Percentiles rank a stretch among this genome's conserved stretches.
phyloP scores from a whole-genome alignment of 2,888 invertebrate genomes.

The Ophraella communa region DNA sequence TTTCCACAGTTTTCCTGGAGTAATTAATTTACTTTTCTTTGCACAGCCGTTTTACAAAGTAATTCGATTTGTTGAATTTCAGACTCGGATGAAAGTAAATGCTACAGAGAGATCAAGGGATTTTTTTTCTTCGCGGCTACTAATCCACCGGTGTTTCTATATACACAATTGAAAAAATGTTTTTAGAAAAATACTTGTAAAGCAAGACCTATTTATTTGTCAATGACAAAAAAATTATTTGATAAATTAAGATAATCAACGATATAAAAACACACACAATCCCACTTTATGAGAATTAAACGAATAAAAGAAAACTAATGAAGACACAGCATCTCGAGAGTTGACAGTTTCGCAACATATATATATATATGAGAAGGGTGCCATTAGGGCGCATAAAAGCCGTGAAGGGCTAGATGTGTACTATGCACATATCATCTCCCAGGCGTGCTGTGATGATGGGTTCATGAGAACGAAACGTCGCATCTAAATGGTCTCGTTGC shows the following conservation, averaged over 20 bases:
- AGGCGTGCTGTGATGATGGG: constrained; percentile 33
- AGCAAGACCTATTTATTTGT: no score
- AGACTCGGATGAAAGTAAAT: background rate
- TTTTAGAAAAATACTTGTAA: no score
- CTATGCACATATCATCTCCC: constrained; percentile 45
- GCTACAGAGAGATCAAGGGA: background rate
- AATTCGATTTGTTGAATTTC: constrained; percentile 8
- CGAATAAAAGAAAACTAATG: constrained; percentile 37
- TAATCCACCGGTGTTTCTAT: no score
- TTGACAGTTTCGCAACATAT: constrained; percentile 22
- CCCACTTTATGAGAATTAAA: constrained; percentile 27
- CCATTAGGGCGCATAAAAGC: background rate
- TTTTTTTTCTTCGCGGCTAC: background rate
- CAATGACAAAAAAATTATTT: no score
- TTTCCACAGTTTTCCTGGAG: background rate
- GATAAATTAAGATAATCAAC: no score
- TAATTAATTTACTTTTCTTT: constrained; percentile 8
- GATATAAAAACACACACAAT: no score
- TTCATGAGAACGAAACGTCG: constrained; percentile 17
- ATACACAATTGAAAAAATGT: no score
- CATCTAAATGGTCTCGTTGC: constrained; percentile 25
- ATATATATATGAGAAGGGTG: constrained; percentile 25
- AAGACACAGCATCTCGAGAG: constrained; percentile 32
- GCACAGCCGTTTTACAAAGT: background rate
- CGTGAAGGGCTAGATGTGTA: constrained; percentile 9